Percentiles rank a stretch among this genome's conserved stretches.
Evolutionary conservation across 2,113 vertebrate species (phyloP).

Genomic region (Mus spicilegus): DNA sequence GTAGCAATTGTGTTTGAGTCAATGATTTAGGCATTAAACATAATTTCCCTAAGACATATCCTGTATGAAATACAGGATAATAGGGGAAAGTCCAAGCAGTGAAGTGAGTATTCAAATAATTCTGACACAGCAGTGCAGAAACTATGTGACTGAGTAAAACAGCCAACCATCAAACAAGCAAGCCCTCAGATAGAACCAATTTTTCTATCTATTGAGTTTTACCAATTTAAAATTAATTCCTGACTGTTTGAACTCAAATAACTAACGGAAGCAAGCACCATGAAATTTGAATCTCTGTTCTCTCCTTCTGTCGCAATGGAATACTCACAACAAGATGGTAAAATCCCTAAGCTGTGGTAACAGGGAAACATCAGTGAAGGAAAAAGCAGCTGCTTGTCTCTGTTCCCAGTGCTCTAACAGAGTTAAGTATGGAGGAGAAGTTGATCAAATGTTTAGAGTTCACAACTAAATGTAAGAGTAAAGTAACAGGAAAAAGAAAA

Average conservation of each 20-base stretch:
- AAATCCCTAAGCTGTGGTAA: not conserved
- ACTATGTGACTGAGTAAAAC: not conserved
- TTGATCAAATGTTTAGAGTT: not conserved
- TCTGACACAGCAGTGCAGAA: not conserved
- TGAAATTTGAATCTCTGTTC: slow-evolving; percentile 18
- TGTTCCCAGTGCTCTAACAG: not conserved
- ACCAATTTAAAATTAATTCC: not conserved
- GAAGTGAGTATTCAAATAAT: not conserved
- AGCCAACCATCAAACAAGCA: not conserved
- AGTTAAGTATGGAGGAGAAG: not conserved
- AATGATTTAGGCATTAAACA: not conserved
- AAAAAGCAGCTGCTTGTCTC: not conserved
- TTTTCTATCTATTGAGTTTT: not conserved
- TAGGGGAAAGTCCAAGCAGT: not conserved
- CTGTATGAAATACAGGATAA: not conserved
- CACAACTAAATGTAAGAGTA: not conserved
- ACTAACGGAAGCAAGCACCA: not conserved
- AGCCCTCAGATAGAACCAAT: not conserved
- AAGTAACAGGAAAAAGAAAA: not conserved
- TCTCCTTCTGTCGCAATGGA: not conserved
- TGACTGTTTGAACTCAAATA: not conserved
- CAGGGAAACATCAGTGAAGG: not conserved
- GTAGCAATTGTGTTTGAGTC: not conserved
- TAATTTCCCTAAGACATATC: not conserved
- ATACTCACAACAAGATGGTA: not conserved